These are phyloP conservation scores for Sinella curviseta DNA, from an alignment of 1,140 invertebrate genomes.

Conservation along the genomic window DNA sequence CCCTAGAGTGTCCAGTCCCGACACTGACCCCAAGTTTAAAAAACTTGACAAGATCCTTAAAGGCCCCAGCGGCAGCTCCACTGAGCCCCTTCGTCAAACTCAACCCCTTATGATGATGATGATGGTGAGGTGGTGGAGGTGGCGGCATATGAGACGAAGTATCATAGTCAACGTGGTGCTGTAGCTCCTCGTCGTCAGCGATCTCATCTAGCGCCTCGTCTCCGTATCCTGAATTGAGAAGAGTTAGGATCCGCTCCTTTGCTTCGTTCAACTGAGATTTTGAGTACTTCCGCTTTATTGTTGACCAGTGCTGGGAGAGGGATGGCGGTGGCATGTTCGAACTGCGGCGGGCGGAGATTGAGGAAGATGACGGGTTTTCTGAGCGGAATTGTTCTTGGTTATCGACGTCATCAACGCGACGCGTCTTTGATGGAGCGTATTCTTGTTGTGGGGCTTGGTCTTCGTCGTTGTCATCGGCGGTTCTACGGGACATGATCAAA, in stretches of 20 bases:
- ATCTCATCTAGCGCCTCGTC: background rate
- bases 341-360: too few relatives aligned
- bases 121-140: background rate
- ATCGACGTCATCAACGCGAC: too few relatives aligned
- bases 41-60: conserved; percentile 1
- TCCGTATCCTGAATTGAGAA: conserved; percentile 3
- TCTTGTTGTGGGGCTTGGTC: too few relatives aligned
- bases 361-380: too few relatives aligned
- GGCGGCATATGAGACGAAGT: conserved; percentile 12
- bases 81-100: background rate
- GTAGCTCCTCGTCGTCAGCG: background rate
- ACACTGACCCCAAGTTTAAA: conserved; percentile 37
- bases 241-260: conserved; percentile 32
- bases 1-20: conserved; percentile 24
- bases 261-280: conserved; percentile 42
- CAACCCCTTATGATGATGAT: background rate
- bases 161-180: background rate
- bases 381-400: too few relatives aligned
- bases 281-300: conserved; percentile 39
- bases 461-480: too few relatives aligned
- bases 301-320: conserved; percentile 19
- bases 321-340: too few relatives aligned
- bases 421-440: too few relatives aligned
- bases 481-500: too few relatives aligned
- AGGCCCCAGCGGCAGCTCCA: background rate